Conservation (phyloP, 2,797 vertebrate species). For the Peromyscus nudipes region DNA sequence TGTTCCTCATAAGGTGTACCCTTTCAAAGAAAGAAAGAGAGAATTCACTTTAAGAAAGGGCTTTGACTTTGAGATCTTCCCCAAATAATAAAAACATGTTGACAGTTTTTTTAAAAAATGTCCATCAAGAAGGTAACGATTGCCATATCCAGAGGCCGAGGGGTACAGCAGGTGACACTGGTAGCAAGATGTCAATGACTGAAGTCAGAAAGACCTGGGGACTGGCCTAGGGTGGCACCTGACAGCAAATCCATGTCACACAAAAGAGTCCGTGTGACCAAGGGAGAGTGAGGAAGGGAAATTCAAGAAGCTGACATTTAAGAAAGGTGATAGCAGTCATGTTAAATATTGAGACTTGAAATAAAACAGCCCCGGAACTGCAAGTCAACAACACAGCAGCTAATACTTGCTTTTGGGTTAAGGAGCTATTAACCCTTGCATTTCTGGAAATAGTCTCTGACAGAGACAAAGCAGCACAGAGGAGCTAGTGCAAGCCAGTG, state of each 20-base stretch:
- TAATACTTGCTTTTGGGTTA: neutral
- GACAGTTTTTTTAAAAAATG: conserved; percentile 70
- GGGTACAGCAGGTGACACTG: conserved; percentile 56
- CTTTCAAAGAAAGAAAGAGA: conserved; percentile 37
- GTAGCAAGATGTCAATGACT: conserved; percentile 72
- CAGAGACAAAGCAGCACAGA: neutral
- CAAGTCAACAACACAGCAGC: conserved; percentile 65
- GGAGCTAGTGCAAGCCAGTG: neutral
- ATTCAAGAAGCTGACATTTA: conserved; percentile 76
- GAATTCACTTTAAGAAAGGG: conserved; percentile 26
- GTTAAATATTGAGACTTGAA: conserved; percentile 71
- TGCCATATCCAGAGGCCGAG: conserved; percentile 56
- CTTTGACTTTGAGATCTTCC: neutral
- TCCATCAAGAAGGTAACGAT: conserved; percentile 72
- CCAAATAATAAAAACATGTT: conserved; percentile 58
- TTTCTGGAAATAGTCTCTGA: neutral
- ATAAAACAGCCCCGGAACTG: conserved; percentile 59
- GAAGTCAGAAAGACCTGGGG: conserved; percentile 45
- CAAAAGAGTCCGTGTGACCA: conserved; percentile 19
- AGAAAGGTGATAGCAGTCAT: conserved; percentile 60
- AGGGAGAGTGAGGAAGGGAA: conserved; percentile 64
- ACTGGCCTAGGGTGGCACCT: conserved; percentile 52
- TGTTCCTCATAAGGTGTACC: neutral
- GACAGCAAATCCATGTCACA: conserved; percentile 70
- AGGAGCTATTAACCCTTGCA: neutral